These are phyloP conservation scores for Xiphydria camelus DNA, from an alignment of 2,888 invertebrate species.

Conservation along the genomic window DNA sequence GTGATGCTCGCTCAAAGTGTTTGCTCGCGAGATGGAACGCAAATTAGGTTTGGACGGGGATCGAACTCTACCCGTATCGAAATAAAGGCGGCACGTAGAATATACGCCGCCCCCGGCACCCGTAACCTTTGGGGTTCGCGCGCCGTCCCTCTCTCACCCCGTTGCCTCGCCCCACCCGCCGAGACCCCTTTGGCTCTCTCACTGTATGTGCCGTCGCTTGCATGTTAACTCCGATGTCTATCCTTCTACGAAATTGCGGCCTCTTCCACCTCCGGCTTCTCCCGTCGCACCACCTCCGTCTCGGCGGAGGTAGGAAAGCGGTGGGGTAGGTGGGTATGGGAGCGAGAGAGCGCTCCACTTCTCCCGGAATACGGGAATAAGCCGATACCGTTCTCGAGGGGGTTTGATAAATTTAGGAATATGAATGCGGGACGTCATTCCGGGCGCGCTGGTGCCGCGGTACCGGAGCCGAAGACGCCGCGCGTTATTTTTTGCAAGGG, in stretches of 20 bases:
- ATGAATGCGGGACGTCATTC: too few species aligned
- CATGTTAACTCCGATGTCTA: slow-evolving; percentile 26
- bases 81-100: slow-evolving; percentile 52
- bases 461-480: too few species aligned
- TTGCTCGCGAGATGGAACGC: slow-evolving; percentile 54
- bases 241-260: slow-evolving; percentile 22
- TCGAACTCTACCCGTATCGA: slow-evolving; percentile 50
- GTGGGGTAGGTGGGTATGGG: neutral
- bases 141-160: neutral
- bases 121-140: slow-evolving; percentile 33
- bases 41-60: slow-evolving; percentile 54
- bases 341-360: too few species aligned
- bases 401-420: too few species aligned
- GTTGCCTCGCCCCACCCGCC: slow-evolving; percentile 8
- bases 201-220: slow-evolving; percentile 16
- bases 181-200: slow-evolving; percentile 8
- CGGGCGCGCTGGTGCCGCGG: too few species aligned
- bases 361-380: neutral
- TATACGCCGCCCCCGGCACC: slow-evolving; percentile 22
- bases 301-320: too few species aligned
- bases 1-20: slow-evolving; percentile 34
- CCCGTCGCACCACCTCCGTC: too few species aligned
- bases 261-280: too few species aligned
- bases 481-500: too few species aligned
- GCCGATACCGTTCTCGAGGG: neutral